Evolutionary conservation across 2,113 vertebrate species (phyloP), one percentile per base, ranked within the genome.

Genomic region (Orcinus orca): DNA sequence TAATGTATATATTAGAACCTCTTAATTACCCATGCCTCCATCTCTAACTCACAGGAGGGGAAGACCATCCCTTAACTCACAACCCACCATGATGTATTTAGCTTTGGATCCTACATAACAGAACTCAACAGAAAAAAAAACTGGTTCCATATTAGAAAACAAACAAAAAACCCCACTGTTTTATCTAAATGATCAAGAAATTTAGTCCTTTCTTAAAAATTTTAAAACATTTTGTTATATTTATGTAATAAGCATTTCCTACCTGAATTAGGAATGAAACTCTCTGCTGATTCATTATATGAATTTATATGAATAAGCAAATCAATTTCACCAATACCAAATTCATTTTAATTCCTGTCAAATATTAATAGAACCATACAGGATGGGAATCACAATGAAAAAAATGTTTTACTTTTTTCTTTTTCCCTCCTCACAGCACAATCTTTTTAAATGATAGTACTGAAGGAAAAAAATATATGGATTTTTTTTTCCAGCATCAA

Each of bases 311-410:
- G 41, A 93, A 86, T 70, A 92, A 63, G 8, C 41, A 88, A 89
- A 73, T 92, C n/a, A 68, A 53, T 84, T 82, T 55, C 73, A 50
- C 58, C 71, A 94, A 31, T 79, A 74, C 13, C 8, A 94, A 89
- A 76, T 68, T 85, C 10, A 90, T 92, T 92, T 95, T 81, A 65
- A 93, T 86, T 93, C n/a, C 73, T n/a, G 80, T 26, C 62, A n/a
- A 83, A 82, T 25, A 73, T 84, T 50, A 79, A 36, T 20, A 80
- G 36, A 90, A n/a, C 85, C 63, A 55, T 1, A 85, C 58, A 88
- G 29, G 33, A 70, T 74, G 26, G 17, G 20, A 95, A 41, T 86
- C 65, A 93, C 1, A 44, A 63, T 38, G 6, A 70, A 65, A 92
- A 85, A 89, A 55, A 44, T 25, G 14, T 17, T 80, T 65, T 9